Conservation (phyloP, 2,113 vertebrate genomes). For the Cavia aperea region DNA sequence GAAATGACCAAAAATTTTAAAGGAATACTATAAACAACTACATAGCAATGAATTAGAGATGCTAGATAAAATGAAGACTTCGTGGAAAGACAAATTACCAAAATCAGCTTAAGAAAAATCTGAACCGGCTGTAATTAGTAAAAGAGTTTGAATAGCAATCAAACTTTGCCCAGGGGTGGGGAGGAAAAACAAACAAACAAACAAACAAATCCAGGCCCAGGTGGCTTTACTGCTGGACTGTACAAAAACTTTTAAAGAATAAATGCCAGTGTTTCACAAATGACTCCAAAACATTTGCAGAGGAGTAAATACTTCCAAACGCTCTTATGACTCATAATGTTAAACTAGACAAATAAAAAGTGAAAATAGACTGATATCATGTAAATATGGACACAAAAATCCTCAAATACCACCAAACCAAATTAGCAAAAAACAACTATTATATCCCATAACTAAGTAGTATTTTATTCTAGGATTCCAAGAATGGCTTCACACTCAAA, state of each 20-base stretch:
- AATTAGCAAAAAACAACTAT: slow-evolving; percentile 18
- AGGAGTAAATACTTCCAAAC: neutral
- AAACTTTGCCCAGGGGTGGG: neutral
- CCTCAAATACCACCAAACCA: neutral
- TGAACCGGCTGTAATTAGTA: neutral
- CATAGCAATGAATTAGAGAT: neutral
- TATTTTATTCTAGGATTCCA: neutral
- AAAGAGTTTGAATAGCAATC: slow-evolving; percentile 8
- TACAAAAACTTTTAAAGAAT: neutral
- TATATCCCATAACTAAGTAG: neutral
- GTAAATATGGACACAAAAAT: neutral
- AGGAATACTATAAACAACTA: neutral
- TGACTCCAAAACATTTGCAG: neutral
- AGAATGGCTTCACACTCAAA: neutral
- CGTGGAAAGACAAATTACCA: neutral
- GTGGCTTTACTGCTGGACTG: neutral
- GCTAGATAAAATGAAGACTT: neutral
- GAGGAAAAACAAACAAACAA: too few relatives aligned
- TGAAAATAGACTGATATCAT: neutral
- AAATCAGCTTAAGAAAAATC: neutral
- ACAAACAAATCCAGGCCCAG: neutral
- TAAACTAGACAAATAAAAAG: neutral
- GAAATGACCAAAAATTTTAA: neutral
- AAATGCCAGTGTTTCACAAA: neutral
- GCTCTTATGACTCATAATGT: neutral